Percentiles rank a stretch among this genome's conserved stretches.
These are phyloP conservation scores for Pammene fasciana DNA, from an alignment of 2,888 invertebrate species.

Conservation along the genomic window DNA sequence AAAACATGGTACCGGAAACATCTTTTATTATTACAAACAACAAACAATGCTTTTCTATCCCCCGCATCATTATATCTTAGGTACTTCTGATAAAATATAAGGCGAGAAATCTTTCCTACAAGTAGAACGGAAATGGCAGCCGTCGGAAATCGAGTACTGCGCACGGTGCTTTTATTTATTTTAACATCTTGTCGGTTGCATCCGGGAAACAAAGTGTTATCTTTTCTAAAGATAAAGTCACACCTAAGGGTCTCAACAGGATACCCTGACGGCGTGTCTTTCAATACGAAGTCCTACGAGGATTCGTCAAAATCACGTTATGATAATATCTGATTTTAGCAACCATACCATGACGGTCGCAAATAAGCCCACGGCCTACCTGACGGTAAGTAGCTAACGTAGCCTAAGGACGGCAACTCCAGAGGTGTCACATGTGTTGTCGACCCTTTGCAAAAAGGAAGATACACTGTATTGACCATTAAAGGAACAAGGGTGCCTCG, in stretches of 20 bases:
- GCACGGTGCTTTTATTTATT: slow-evolving; percentile 71
- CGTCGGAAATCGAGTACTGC: slow-evolving; percentile 75
- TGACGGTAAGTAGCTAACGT: too few species aligned
- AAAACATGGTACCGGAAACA: slow-evolving; percentile 9
- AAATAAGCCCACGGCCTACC: too few species aligned
- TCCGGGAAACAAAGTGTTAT: slow-evolving; percentile 63
- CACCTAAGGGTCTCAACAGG: slow-evolving; percentile 7
- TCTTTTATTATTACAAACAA: slow-evolving; percentile 28
- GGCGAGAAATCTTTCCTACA: slow-evolving; percentile 60
- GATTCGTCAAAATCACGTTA: too few species aligned
- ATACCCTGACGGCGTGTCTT: background rate
- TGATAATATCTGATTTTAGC: too few species aligned
- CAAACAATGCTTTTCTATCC: slow-evolving; percentile 43
- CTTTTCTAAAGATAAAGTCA: slow-evolving; percentile 23
- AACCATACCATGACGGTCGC: too few species aligned
- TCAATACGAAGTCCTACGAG: too few species aligned
- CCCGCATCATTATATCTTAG: slow-evolving; percentile 58
- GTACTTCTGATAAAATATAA: slow-evolving; percentile 58
- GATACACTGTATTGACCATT: too few species aligned
- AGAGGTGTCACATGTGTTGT: too few species aligned
- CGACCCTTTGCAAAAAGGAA: too few species aligned
- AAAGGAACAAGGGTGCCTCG: too few species aligned
- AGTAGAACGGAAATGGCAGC: slow-evolving; percentile 66
- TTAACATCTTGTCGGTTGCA: slow-evolving; percentile 74
- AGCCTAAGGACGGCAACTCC: too few species aligned